Base-by-base conservation (phyloP, 2,797 vertebrate genomes). In the Pseudomugil gertrudae region DNA sequence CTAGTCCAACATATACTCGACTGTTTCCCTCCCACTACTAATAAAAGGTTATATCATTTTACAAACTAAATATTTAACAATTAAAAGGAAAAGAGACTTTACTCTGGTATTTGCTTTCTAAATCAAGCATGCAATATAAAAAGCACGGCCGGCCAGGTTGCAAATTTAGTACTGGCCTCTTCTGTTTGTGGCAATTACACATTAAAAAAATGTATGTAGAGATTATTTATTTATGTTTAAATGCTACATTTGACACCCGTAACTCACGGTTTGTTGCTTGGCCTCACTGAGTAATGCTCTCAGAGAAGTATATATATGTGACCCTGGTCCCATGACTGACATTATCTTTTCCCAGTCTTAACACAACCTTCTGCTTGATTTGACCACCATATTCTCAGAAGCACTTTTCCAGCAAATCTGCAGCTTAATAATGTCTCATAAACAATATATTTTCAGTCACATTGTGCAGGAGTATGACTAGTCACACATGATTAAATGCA, bases 151-250 rank as follows among this genome's bases (percentile, higher is more conserved):
- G 1, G 36, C 13, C 2, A 24, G 45, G 32, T 40, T 66, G 61
- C 61, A 76, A 65, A 83, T 81, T 68, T 74, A 72, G 50, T 1
- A 13, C 30, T 53, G 53, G 19, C 47, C 45, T 66, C 36, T 62
- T 68, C 75, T 66, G 74, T 78, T 79, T 80, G 74, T 57, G 56
- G 79, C 48, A 72, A 69, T 66, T 75, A 27, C 3, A 33, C 74
- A 88, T 19, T n/a, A n/a, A n/a, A 84, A 87, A 84, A 74, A 90
- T 88, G 86, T 9, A 90, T 89, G 86, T 0, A 1, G 0, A 56
- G 61, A 84, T 90, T 74, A 88, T 75, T 90, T 89, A 90, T 90
- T 88, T 3, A 89, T 89, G 81, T n/a, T 84, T 72, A 89, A 88
- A 86, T 32, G 76, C 72, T 65, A 29, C 66, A 70, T 32, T 4